Evolutionary conservation across 2,888 invertebrate genomes (phyloP).

Genomic region (Idaea straminata): DNA sequence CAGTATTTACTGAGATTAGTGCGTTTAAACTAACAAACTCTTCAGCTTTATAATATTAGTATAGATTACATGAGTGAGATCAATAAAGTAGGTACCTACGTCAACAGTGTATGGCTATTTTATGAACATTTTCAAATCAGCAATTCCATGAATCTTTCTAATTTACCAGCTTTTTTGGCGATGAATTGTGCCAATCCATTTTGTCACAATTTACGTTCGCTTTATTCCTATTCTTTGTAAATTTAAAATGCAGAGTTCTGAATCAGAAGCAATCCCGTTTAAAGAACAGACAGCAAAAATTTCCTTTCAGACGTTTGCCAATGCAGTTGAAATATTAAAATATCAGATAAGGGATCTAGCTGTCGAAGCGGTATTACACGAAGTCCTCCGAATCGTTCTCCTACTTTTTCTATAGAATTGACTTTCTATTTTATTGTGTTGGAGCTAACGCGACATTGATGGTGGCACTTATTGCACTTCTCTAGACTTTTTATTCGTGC

Average conservation of each 20-base stretch:
- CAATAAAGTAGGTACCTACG: too few species aligned
- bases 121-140: too few species aligned
- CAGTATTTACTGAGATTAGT: too few species aligned
- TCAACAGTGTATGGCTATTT: too few species aligned
- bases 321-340: conserved; percentile 24
- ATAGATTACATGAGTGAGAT: too few species aligned
- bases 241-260: not conserved
- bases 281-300: not conserved
- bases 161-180: too few species aligned
- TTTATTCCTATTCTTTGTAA: not conserved
- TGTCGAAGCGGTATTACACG: conserved; percentile 22
- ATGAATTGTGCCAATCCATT: too few species aligned
- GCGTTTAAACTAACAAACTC: too few species aligned
- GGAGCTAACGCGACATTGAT: conserved; percentile 74
- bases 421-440: conserved; percentile 77
- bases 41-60: too few species aligned
- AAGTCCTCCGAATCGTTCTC: conserved; percentile 29
- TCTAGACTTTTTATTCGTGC: conserved; percentile 58
- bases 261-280: conserved; percentile 3
- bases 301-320: conserved; percentile 6
- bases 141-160: too few species aligned
- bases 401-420: conserved; percentile 53
- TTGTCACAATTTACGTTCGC: not conserved
- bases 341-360: conserved; percentile 26
- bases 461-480: conserved; percentile 73